A percentile compares a stretch with the other conserved stretches of the same genome.
Evolutionary conservation across 1,140 invertebrate species (phyloP).

Genomic region (Aphelenchoides fujianensis): DNA sequence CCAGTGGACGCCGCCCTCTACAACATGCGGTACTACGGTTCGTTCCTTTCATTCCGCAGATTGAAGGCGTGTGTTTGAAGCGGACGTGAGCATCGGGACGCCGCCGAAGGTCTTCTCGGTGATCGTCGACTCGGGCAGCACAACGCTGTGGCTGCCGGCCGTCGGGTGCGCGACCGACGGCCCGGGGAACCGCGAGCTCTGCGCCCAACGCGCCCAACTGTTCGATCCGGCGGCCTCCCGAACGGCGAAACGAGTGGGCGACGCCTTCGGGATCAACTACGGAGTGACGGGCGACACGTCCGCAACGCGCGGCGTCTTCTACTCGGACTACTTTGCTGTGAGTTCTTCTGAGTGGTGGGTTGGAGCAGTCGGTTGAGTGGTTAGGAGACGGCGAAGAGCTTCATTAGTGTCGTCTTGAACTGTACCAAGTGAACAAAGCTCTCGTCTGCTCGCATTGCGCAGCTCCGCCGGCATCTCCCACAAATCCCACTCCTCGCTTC

Average conservation of each 20-base stretch:
- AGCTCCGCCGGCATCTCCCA: too few relatives aligned
- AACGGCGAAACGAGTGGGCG: neutral
- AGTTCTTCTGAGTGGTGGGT: too few relatives aligned
- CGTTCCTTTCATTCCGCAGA: too few relatives aligned
- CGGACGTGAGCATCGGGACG: neutral
- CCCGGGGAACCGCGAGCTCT: neutral
- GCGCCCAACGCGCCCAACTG: neutral
- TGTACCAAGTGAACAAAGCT: too few relatives aligned
- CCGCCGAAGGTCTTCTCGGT: constrained; percentile 23
- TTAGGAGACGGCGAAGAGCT: too few relatives aligned
- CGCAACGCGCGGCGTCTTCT: neutral
- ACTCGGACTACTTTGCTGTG: neutral
- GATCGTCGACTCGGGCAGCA: constrained; percentile 14
- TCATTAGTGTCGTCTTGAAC: too few relatives aligned
- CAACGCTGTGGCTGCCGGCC: constrained; percentile 25
- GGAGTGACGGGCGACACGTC: neutral
- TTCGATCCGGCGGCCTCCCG: neutral
- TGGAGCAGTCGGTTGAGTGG: too few relatives aligned
- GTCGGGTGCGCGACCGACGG: neutral
- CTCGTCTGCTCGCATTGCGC: too few relatives aligned
- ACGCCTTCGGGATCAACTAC: neutral
- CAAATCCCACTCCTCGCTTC: neutral
- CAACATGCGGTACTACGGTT: neutral
- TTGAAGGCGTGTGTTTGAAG: neutral
- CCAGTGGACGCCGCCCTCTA: neutral